Evolutionary conservation across 37 sponge, comb jelly and placozoan genomes (phyloP).

Genomic region (Ianthella basta): DNA sequence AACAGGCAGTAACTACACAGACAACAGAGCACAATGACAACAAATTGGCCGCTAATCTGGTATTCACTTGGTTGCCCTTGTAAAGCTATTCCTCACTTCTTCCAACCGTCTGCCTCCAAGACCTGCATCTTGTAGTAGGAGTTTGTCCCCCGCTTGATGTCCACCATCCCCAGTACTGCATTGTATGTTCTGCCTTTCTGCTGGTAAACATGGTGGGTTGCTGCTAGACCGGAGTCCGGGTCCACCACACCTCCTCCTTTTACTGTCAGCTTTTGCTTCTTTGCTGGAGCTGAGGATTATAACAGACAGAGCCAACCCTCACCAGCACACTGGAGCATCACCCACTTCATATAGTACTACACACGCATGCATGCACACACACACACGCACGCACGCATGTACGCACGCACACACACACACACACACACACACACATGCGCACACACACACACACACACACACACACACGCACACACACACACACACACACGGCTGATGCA

Average conservation of each 20-base stretch:
- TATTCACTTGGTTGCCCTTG: not conserved
- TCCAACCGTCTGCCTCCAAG: conserved; percentile 69
- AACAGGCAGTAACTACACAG: conserved; percentile 56
- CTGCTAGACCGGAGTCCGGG: conserved; percentile 87
- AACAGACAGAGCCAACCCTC: no score
- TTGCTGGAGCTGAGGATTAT: conserved; percentile 21
- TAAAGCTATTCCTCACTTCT: not conserved
- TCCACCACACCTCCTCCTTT: conserved; percentile 93
- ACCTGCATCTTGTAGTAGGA: conserved; percentile 99
- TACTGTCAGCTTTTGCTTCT: conserved; percentile 73
- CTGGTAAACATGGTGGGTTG: conserved; percentile 83
- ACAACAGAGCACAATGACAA: not conserved
- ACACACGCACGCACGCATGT: not conserved
- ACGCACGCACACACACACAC: conserved; percentile 1
- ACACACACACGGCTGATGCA: no score
- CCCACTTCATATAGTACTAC: no score
- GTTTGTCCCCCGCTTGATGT: conserved; percentile 88
- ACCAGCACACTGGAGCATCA: no score
- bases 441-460: not conserved
- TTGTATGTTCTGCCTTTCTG: conserved; percentile 71
- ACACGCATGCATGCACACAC: not conserved
- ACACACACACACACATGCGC: not conserved
- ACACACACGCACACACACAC: no score
- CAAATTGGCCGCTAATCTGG: not conserved
- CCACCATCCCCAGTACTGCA: conserved; percentile 96